Evolutionary conservation across 2,797 vertebrate species (phyloP), one percentile per base, ranked within the genome.

Genomic region (Scarus forsteni): DNA sequence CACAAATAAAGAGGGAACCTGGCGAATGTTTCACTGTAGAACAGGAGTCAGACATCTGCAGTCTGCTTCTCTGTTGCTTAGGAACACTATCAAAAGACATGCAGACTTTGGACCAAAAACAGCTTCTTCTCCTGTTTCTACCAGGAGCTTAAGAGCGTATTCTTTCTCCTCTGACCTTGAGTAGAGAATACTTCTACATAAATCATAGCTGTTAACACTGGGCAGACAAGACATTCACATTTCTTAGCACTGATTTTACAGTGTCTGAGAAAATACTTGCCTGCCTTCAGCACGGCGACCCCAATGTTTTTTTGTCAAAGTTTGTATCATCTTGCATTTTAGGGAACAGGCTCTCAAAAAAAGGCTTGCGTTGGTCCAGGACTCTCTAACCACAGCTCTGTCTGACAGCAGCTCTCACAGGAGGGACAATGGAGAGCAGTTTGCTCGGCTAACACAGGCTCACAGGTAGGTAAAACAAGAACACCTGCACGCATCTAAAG

Each of bases 311-410:
- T 63, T 13, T 19, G 34, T 62, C 12, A 3, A 10, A 12, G 11
- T 51, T 72, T 50, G 8, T 45, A 6, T 52, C 19, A 16, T 27
- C 19, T 53, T 70, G 73, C 27, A 35, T 48, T 39, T 10, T 70
- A 95, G 94, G 57, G 92, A 94, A 71, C 92, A 93, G 62, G 80
- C 74, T 1, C 67, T 95, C 67, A 95, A 90, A 84, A 94, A 88
- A 68, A 91, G 92, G 16, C 75, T 93, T 64, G 80, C 84, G n/a
- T 70, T 90, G 48, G 91, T 94, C 57, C 90, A 92, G 0, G 92
- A 93, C 64, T 93, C 94, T 0, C 50, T 94, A 65, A 92, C 88
- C 70, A 71, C 87, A 0, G 85, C 85, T 27, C 77, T 94, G 42
- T 68, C 85, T n/a, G 94, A 95, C 75, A 79, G 80, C 77, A 42